Evolutionary conservation across 1,140 invertebrate species (phyloP), one percentile per base, ranked within the genome.

Genomic region (Hyposmocoma kahamanoa): DNA sequence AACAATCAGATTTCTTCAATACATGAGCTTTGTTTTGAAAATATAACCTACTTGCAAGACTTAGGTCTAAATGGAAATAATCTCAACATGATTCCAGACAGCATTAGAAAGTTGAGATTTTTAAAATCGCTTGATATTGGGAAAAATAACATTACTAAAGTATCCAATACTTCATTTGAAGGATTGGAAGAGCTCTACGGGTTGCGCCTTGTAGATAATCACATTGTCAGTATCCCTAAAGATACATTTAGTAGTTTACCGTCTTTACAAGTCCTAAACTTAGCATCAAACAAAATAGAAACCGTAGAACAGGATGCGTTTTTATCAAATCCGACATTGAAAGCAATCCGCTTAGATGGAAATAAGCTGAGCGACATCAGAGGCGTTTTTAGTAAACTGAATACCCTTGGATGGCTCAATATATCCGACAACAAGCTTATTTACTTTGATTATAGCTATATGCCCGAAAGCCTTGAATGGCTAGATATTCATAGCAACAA

Each of bases 111-210:
- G 52, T 73, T 96, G n/a, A 69, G 82, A 18, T 90, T 90, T 58
- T 83, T 96, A 36, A 93, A 92, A 76, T 93, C 91, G 0, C 86
- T 96, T 19, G 93, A 95, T 81, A 86, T 95, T 36, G 93, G 92
- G 2, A 93, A 93, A 69, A 96, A 96, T 72, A 89, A 88, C 50
- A 93, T 95, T 53, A 83, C 86, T 44, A 80, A 87, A 36, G 80
- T 90, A 41, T 84, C 82, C 15, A 90, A 90, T 64, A 74, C 86
- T 10, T 90, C 88, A 56, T 92, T 92, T 72, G 87, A 90, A 60
- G 90, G 90, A 1, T 77, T 93, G 36, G 89, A 91, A 59, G 86
- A 90, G 43, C 72, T 91, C 0, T 91, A 90, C 67, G 90, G 91
- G 2, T 70, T 93, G 24, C 79, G 90, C 50, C 68, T 92, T 43